A percentile compares a stretch with the other conserved stretches of the same genome.
phyloP scores from a whole-genome alignment of 2,113 vertebrate genomes.

The Daphoenositta chrysoptera region DNA sequence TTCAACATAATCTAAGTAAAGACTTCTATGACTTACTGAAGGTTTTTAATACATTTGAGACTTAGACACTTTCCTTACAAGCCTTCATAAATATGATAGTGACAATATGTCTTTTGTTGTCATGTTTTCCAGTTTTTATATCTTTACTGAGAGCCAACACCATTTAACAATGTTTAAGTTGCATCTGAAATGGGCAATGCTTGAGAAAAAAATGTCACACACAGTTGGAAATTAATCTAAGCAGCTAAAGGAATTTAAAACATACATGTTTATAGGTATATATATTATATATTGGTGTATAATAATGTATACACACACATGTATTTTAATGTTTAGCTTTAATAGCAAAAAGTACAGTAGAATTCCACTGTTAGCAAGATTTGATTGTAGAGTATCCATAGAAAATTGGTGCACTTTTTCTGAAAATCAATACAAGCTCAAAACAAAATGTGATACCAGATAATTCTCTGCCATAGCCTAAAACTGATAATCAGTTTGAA shows the following conservation, averaged over 20 bases:
- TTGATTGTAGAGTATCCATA: constrained; percentile 51
- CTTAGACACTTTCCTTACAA: neutral
- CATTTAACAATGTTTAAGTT: neutral
- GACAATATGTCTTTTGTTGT: neutral
- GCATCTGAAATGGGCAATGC: neutral
- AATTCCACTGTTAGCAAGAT: constrained; percentile 36
- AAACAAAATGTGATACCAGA: constrained; percentile 22
- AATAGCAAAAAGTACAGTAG: constrained; percentile 54
- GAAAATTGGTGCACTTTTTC: constrained; percentile 23
- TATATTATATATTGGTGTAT: neutral
- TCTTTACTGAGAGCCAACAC: neutral
- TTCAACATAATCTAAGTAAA: neutral
- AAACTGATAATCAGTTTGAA: neutral
- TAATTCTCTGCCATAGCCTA: neutral
- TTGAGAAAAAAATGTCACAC: neutral
- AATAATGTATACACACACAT: constrained; percentile 33
- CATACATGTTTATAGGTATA: neutral
- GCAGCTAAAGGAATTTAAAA: neutral
- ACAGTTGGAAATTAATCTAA: neutral
- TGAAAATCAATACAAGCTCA: constrained; percentile 14
- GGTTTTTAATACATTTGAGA: neutral
- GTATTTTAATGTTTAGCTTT: constrained; percentile 32
- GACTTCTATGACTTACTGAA: neutral
- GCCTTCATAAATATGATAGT: neutral
- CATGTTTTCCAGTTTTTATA: neutral